These are phyloP conservation scores for Hyalella azteca DNA, from an alignment of 2,888 invertebrate species.

Conservation along the genomic window DNA sequence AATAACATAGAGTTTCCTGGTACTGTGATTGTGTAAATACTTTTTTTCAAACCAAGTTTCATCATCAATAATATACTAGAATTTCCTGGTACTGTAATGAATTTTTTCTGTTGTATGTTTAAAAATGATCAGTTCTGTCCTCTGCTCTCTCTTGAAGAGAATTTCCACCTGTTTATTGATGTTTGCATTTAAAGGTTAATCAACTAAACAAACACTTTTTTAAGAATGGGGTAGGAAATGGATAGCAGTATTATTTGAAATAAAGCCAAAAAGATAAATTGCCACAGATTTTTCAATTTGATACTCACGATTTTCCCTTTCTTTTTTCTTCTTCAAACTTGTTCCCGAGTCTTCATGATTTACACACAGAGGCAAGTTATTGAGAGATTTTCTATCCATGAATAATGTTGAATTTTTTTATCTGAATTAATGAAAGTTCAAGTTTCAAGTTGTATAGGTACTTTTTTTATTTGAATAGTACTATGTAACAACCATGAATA, in stretches of 20 bases:
- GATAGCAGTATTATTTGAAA: constrained; percentile 51
- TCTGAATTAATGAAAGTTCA: no score
- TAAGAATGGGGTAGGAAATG: not conserved
- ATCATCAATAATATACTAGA: not conserved
- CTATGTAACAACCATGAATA: no score
- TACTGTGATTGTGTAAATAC: not conserved
- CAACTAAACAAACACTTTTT: not conserved
- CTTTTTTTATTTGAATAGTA: no score
- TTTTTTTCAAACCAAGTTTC: not conserved
- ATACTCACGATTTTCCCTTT: constrained; percentile 54
- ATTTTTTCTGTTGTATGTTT: no score
- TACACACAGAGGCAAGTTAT: not conserved
- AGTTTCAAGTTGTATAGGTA: no score
- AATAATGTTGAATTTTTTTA: no score
- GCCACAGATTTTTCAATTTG: no score
- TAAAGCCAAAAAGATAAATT: constrained; percentile 38
- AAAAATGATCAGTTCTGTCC: no score
- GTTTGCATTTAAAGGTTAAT: not conserved
- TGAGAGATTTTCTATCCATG: not conserved
- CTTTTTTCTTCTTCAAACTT: constrained; percentile 52
- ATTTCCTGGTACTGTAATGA: not conserved
- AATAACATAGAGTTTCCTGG: not conserved
- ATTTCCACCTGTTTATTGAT: not conserved
- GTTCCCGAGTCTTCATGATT: constrained; percentile 45
- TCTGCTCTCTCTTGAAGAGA: not conserved